Evolutionary conservation across 2,888 invertebrate genomes (phyloP), one percentile per base, ranked within the genome.

Genomic region (Cybosia mesomella): DNA sequence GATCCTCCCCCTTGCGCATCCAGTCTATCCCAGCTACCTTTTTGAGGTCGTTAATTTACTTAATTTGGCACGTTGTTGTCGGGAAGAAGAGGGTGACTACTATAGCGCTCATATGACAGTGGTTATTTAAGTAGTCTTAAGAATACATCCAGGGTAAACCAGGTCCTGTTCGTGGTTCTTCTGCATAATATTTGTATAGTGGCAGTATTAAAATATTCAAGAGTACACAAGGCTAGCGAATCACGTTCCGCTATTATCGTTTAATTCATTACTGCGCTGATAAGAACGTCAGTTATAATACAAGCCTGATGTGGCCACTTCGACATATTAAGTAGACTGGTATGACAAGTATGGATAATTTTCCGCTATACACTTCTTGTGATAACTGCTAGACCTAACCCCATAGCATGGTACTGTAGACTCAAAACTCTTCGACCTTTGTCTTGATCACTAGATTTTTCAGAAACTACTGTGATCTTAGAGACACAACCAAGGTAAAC

Each of bases 181-280:
- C 55, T 55, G 55, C 55, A 13, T 15, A 58, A 62, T 53, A 53
- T 53, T 53, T 54, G 21, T 15, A 54, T 22, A 61, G n/a, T 49
- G 28, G 18, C 57, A 28, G n/a, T 24, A 18, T 57, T 22, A 63
- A 34, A 53, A 24, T 10, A 53, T 39, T 49, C 11, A 39, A 66
- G 36, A 57, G 15, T 66, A 59, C 39, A 60, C 78, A 80, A 77
- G 73, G 81, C 77, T 68, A 57, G 39, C 70, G 64, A 77, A 75
- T 73, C 75, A 75, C 78, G 81, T 67, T 77, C 71, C 70, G 62
- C 34, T 66, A 58, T 68, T 75, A 77, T 71, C 70, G 77, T 66
- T 73, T 75, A 79, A 75, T 77, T 75, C 73, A 80, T 80, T 68
- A 75, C 53, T 59, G 68, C 54, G 39, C 59, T 70, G 73, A 77